A percentile compares a stretch with the other conserved stretches of the same genome.
Conservation (phyloP, 2,888 invertebrate genomes). For the Idaea dimidiata region DNA sequence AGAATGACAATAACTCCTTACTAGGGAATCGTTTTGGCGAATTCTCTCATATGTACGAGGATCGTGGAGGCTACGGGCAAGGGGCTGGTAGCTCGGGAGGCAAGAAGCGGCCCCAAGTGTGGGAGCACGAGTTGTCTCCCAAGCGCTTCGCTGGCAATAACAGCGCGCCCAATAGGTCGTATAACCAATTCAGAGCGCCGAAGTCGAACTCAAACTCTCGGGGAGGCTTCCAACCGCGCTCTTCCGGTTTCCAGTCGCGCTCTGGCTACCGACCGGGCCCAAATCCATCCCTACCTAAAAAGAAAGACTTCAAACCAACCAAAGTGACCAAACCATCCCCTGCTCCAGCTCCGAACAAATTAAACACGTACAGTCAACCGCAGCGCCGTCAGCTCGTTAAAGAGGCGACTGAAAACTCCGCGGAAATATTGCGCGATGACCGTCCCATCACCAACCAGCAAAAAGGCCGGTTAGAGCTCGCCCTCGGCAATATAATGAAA, state of each 20-base stretch:
- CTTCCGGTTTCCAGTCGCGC: slow-evolving; percentile 4
- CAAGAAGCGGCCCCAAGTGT: slow-evolving; percentile 43
- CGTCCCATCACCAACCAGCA: slow-evolving; percentile 43
- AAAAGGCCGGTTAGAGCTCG: slow-evolving; percentile 61
- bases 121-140: slow-evolving; percentile 37
- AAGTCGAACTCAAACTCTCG: slow-evolving; percentile 11
- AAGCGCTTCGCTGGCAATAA: slow-evolving; percentile 37
- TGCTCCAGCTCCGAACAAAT: slow-evolving; percentile 32
- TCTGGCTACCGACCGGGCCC: slow-evolving; percentile 21
- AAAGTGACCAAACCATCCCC: slow-evolving; percentile 44
- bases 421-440: slow-evolving; percentile 35
- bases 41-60: slow-evolving; percentile 43
- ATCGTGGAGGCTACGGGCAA: slow-evolving; percentile 20
- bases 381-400: slow-evolving; percentile 34
- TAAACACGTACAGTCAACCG: slow-evolving; percentile 28
- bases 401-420: slow-evolving; percentile 17
- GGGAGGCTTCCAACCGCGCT: slow-evolving; percentile 10
- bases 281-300: slow-evolving; percentile 14
- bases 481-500: slow-evolving; percentile 57
- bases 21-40: slow-evolving; percentile 26
- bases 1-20: not conserved
- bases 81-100: slow-evolving; percentile 28
- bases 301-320: slow-evolving; percentile 38
- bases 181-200: slow-evolving; percentile 21
- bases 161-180: slow-evolving; percentile 20